Evolutionary conservation across 2,888 invertebrate genomes (phyloP), one percentile per base, ranked within the genome.

Genomic region (Monopis laevigella): DNA sequence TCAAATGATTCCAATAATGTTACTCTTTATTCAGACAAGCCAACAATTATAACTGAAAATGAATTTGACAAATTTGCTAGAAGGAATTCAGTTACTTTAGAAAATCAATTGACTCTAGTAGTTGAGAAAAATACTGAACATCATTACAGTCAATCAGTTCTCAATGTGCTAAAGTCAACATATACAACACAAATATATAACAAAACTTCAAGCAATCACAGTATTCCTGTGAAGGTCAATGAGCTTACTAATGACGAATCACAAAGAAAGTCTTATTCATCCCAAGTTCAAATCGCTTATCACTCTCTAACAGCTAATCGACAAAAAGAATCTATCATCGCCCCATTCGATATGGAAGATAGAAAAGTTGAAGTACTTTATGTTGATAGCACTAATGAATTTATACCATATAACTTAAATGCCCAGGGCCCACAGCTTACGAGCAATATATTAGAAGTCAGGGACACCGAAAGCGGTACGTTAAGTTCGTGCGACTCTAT

Each of bases 11-110:
- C n/a, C n/a, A n/a, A n/a, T n/a, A n/a, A n/a, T n/a, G n/a, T n/a
- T n/a, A 24, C 24, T 24, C 6, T 6, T 10, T 6, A 24, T 24
- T 24, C 24, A 6, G 24, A 24, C 10, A n/a, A n/a, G n/a, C 24
- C 24, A 7, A 10, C 35, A 35, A 7, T 13, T 4, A 77, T 77
- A 43, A 80, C 78, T 16, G 81, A 81, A 61, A 77, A 65, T 39
- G 81, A 81, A 30, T 81, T 81, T 46, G 81, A 81, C 47, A 77
- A 75, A 54, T 80, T 80, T 49, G 77, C 64, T 2, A 58, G 78
- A 49, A 57, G 77, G 43, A 81, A 77, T 53, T 78, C 81, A 3
- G 61, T 68, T 29, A 70, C 67, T 2, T 78, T 67, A 43, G 74
- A 77, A 52, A 71, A 75, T 48, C 56, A 70, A 45, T 51, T 77